A percentile compares a stretch with the other conserved stretches of the same genome.
Conservation (phyloP, 2,113 vertebrate species). For the Gadus chalcogrammus region DNA sequence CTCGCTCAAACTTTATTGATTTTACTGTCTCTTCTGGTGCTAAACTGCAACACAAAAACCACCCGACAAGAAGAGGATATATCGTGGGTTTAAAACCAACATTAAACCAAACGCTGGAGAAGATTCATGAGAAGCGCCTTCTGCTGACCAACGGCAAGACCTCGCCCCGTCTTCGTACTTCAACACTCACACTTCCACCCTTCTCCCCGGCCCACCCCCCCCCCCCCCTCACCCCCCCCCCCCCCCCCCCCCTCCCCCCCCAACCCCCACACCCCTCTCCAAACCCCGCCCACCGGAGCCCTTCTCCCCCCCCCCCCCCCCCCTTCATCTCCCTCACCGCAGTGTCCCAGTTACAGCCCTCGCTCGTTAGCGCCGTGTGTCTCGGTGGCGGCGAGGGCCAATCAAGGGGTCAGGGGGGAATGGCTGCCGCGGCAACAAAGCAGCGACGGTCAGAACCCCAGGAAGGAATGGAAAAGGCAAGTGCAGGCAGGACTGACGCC, state of each 20-base stretch:
- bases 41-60: too few species aligned
- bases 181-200: neutral
- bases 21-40: too few species aligned
- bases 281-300: conserved; percentile 57
- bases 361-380: conserved; percentile 71
- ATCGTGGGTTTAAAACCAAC: too few species aligned
- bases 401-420: conserved; percentile 69
- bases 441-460: conserved; percentile 67
- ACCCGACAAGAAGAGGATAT: too few species aligned
- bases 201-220: conserved; percentile 25
- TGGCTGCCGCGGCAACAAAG: conserved; percentile 66
- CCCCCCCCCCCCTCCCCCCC: conserved; percentile 28
- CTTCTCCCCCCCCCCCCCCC: conserved; percentile 60
- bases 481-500: conserved; percentile 69
- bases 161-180: too few species aligned
- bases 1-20: too few species aligned
- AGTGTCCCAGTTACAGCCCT: conserved; percentile 70
- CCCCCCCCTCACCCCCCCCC: conserved; percentile 27
- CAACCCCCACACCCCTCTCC: conserved; percentile 22
- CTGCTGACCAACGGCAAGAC: too few species aligned
- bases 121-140: too few species aligned
- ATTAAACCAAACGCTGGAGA: too few species aligned
- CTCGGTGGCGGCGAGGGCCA: conserved; percentile 63
- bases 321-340: conserved; percentile 62
- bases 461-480: conserved; percentile 69